Evolutionary conservation across 2,113 vertebrate genomes (phyloP).

Genomic region (Chauna torquata): DNA sequence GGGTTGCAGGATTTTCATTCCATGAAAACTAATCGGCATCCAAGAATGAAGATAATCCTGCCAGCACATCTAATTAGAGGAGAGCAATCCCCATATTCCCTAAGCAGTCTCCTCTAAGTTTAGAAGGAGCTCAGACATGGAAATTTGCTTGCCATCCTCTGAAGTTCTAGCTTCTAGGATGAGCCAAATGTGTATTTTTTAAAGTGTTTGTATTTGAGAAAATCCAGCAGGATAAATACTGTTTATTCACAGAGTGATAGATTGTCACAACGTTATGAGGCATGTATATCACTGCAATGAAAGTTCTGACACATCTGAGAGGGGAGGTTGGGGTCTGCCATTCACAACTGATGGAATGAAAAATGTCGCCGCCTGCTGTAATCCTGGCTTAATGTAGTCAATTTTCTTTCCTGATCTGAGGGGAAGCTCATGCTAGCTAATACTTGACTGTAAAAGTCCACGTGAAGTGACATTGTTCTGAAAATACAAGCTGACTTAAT

Average conservation of each 20-base stretch:
- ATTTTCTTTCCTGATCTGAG: neutral
- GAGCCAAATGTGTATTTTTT: neutral
- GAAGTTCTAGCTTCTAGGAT: neutral
- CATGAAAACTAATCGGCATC: neutral
- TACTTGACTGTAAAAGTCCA: neutral
- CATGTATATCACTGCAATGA: fast-evolving
- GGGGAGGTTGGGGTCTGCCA: neutral
- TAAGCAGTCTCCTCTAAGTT: neutral
- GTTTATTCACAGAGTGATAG: neutral
- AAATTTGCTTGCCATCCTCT: neutral
- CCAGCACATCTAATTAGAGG: neutral
- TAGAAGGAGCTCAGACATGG: neutral
- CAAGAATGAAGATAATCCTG: neutral
- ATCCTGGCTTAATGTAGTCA: neutral
- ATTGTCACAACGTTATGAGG: slow-evolving; percentile 28
- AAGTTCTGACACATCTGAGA: slow-evolving; percentile 23
- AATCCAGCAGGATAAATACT: slow-evolving; percentile 26
- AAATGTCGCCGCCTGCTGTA: neutral
- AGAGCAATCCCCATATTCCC: neutral
- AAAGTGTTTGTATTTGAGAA: neutral
- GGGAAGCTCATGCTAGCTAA: neutral
- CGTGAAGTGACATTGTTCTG: neutral
- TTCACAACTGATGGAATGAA: neutral
- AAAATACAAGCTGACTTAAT: neutral
- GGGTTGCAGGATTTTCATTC: neutral